phyloP scores from a whole-genome alignment of 2,888 invertebrate species.

The Epinotia nisella region DNA sequence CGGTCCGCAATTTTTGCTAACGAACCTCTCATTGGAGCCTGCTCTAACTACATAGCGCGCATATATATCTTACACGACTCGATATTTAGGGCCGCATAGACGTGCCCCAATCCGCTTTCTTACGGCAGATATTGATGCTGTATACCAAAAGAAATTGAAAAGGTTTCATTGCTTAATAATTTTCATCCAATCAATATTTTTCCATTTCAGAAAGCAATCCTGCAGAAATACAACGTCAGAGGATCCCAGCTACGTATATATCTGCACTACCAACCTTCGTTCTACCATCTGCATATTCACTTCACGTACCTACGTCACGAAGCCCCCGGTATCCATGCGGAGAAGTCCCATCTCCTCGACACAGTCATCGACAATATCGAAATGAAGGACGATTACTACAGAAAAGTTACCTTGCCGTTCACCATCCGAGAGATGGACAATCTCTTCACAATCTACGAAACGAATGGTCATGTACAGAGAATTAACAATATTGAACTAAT shows the following conservation, averaged over 20 bases:
- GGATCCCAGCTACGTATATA: constrained; percentile 91
- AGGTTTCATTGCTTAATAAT: background rate
- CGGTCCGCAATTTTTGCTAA: no score
- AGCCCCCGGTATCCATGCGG: constrained; percentile 92
- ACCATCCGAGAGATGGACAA: constrained; percentile 90
- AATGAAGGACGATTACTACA: constrained; percentile 92
- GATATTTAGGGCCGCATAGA: no score
- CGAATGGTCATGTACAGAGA: constrained; percentile 81
- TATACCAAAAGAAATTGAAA: no score
- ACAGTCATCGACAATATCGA: constrained; percentile 96
- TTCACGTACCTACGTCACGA: constrained; percentile 92
- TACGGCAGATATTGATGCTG: no score
- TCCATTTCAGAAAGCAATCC: constrained; percentile 88
- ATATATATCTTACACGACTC: no score
- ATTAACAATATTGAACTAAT: constrained; percentile 61
- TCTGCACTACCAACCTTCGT: constrained; percentile 98
- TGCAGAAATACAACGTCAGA: constrained; percentile 89
- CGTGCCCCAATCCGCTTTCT: no score
- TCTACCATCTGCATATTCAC: constrained; percentile 98
- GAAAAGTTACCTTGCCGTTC: constrained; percentile 92
- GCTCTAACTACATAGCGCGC: no score
- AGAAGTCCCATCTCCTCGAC: constrained; percentile 94
- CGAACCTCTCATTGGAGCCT: no score
- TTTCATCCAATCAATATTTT: constrained; percentile 25
- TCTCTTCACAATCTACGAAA: constrained; percentile 87